These are phyloP conservation scores for Anoncus sp. DNA, from an alignment of 2,888 invertebrate species.

Conservation along the genomic window DNA sequence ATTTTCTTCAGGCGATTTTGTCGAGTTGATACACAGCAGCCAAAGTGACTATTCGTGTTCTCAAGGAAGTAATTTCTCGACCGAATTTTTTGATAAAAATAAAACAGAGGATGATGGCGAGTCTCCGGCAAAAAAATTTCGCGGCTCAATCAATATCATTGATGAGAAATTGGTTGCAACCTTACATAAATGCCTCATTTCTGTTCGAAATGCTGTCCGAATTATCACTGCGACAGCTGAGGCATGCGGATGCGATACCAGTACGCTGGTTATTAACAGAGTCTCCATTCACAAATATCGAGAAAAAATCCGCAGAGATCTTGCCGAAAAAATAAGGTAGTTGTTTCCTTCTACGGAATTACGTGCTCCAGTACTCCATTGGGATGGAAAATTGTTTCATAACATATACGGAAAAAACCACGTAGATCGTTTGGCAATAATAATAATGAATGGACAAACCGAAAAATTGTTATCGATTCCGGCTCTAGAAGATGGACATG, in stretches of 20 bases:
- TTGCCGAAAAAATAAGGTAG: conserved; percentile 42
- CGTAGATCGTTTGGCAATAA: conserved; percentile 51
- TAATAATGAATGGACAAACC: conserved; percentile 33
- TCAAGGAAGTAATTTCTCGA: conserved; percentile 20
- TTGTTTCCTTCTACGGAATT: conserved; percentile 22
- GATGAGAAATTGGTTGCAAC: conserved; percentile 64
- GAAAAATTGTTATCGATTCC: conserved; percentile 56
- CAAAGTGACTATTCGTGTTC: conserved; percentile 8
- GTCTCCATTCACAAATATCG: conserved; percentile 54
- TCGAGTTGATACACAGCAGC: conserved; percentile 26
- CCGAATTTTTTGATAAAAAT: conserved; percentile 12
- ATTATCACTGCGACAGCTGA: no score
- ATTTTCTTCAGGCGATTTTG: conserved; percentile 62
- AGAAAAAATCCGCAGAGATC: conserved; percentile 40
- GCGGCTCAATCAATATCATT: conserved; percentile 59
- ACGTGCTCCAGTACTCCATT: conserved; percentile 42
- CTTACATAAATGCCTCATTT: conserved; percentile 64
- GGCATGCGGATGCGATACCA: no score
- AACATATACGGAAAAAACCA: not conserved
- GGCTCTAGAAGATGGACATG: conserved; percentile 52
- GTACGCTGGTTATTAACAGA: conserved; percentile 56
- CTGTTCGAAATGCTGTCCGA: conserved; percentile 61
- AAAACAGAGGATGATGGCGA: conserved; percentile 3
- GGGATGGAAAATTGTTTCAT: conserved; percentile 54
- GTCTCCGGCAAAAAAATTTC: conserved; percentile 51